Evolutionary conservation across 92 coral and sea anemone genomes (phyloP).

Genomic region (Phenganax marumi): DNA sequence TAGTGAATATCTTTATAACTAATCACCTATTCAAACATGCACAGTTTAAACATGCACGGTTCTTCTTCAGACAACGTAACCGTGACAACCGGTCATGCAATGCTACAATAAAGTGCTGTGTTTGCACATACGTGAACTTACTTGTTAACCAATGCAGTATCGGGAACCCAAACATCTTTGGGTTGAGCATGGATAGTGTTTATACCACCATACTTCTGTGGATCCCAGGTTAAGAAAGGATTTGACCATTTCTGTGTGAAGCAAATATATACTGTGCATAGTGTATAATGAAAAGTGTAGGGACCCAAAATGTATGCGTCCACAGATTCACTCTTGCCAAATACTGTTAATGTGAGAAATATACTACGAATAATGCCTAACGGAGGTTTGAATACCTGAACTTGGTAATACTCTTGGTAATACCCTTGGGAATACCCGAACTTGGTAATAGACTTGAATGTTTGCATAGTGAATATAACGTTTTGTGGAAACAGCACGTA

Average conservation of each 20-base stretch:
- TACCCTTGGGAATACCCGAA: too few relatives aligned
- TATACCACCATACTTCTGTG: conserved; percentile 61
- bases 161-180: conserved; percentile 86
- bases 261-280: not conserved
- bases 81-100: too few relatives aligned
- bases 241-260: conserved; percentile 69
- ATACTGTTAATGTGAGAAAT: too few relatives aligned
- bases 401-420: too few relatives aligned
- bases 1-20: not conserved
- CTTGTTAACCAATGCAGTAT: conserved; percentile 85
- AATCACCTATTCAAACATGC: not conserved
- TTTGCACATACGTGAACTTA: conserved; percentile 36
- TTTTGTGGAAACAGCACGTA: too few relatives aligned
- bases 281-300: not conserved
- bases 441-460: too few relatives aligned
- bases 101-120: too few relatives aligned
- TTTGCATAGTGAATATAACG: too few relatives aligned
- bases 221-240: conserved; percentile 77
- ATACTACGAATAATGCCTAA: too few relatives aligned
- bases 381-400: too few relatives aligned
- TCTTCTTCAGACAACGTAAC: not conserved
- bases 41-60: not conserved
- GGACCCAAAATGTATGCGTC: conserved; percentile 2
- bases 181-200: conserved; percentile 73
- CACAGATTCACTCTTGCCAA: not conserved